Evolutionary conservation across 1,140 invertebrate species (phyloP).

Genomic region (Agrilus planipennis): DNA sequence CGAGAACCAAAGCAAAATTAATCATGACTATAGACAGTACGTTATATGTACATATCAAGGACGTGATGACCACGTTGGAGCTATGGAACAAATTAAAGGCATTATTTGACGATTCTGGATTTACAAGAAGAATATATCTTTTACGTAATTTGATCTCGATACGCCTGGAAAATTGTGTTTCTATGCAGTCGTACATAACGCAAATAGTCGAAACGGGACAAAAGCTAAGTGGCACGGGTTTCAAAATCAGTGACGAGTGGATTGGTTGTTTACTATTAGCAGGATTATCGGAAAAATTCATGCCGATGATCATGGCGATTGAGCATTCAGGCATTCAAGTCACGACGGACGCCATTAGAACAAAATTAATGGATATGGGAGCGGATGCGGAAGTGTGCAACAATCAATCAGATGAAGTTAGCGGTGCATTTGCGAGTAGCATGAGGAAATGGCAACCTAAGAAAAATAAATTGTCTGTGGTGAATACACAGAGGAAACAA

Average conservation of each 20-base stretch:
- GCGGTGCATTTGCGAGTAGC: slow-evolving; percentile 19
- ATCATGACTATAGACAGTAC: slow-evolving; percentile 26
- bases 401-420: slow-evolving; percentile 18
- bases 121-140: slow-evolving; percentile 26
- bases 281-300: slow-evolving; percentile 20
- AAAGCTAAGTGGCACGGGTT: slow-evolving; percentile 12
- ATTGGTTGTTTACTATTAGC: slow-evolving; percentile 26
- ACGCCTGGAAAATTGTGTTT: slow-evolving; percentile 20
- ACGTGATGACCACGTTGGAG: slow-evolving; percentile 17
- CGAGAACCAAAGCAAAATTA: slow-evolving; percentile 24
- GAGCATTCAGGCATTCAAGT: slow-evolving; percentile 24
- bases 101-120: slow-evolving; percentile 25
- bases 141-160: slow-evolving; percentile 22
- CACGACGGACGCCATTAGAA: slow-evolving; percentile 14
- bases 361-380: slow-evolving; percentile 17
- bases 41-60: slow-evolving; percentile 23
- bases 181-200: slow-evolving; percentile 25
- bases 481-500: not conserved
- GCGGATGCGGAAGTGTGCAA: slow-evolving; percentile 22
- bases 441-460: slow-evolving; percentile 12
- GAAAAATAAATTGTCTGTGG: not conserved
- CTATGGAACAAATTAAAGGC: slow-evolving; percentile 25
- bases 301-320: slow-evolving; percentile 31
- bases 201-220: slow-evolving; percentile 12
- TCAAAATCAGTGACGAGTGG: slow-evolving; percentile 22